These are phyloP conservation scores for Brachionus koreanus DNA, from an alignment of 1,140 invertebrate species.

Conservation along the genomic window DNA sequence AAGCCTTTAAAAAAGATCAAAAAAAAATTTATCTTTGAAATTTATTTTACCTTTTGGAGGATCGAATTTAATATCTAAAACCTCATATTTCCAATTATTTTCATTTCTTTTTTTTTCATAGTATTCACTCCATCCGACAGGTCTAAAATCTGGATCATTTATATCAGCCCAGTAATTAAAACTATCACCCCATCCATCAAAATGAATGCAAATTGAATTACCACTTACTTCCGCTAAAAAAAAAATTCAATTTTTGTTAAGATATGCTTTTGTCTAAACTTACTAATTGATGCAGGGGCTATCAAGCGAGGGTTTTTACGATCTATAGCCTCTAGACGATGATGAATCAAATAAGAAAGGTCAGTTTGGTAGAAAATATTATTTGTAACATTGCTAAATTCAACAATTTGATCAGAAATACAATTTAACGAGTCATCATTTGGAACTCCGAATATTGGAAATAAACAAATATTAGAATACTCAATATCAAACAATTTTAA, in stretches of 20 bases:
- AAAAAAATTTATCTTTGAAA: neutral
- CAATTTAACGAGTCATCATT: neutral
- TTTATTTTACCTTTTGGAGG: neutral
- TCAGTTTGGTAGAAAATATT: neutral
- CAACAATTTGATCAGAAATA: neutral
- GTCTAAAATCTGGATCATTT: neutral
- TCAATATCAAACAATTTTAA: neutral
- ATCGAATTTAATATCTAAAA: neutral
- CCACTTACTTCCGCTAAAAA: neutral
- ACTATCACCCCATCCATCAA: neutral
- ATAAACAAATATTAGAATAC: neutral
- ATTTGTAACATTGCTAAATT: neutral
- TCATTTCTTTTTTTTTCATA: neutral
- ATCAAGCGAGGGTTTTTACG: neutral
- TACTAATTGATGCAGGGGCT: neutral
- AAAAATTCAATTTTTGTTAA: neutral
- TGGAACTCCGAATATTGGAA: neutral
- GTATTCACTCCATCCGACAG: neutral
- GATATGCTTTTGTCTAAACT: neutral
- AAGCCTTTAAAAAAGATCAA: neutral
- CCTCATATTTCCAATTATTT: neutral
- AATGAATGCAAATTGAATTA: neutral
- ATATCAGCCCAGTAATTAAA: constrained; percentile 1
- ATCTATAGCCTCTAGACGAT: neutral
- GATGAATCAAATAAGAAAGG: neutral